Evolutionary conservation across 2,797 vertebrate genomes (phyloP), one percentile per base, ranked within the genome.

Genomic region (Cygnus olor): DNA sequence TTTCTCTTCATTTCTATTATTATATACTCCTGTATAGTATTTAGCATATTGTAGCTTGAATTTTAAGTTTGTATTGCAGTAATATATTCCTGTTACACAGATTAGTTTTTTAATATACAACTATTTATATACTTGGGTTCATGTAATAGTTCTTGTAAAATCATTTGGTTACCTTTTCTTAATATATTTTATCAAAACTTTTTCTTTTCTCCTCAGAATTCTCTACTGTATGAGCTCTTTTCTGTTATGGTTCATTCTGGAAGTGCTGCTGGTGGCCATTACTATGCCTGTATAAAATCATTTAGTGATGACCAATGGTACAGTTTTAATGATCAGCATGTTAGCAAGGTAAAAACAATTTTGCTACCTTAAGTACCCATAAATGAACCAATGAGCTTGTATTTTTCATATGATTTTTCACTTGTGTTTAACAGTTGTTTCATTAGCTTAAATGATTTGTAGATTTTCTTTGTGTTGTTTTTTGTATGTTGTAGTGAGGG

Each of bases 231-330:
- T 98, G 99, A 99, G 96, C 98, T 99, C 74, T 99, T 99, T 96
- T 99, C 99, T 17, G 99, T 99, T 96, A 99, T 99, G 99, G 99
- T 99, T 90, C 99, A 99, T 98, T 99, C 99, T 63, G 99, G 99
- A 88, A 99, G 99, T 70, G 99, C 99, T 80, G 99, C 99, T 44
- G 99, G 99, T 72, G 99, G 99, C 79, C 99, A 99, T 97, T 99
- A 99, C 96, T 99, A 99, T n/a, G 99, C 99, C 96, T 99, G 99
- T 96, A 99, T 99, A 98, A 99, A 99, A 96, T 99, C 99, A 66
- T 99, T 99, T 83, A 99, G 98, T 92, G 99, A 99, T 79, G 98
- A 99, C 83, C 99, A 99, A 94, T 99, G 99, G 99, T 99, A 99
- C 98, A 99, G 99, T 97, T 99, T 99, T 98, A 99, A 99, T 36